These are phyloP conservation scores for Embidobia sp. DNA, from an alignment of 2,888 invertebrate genomes.

Conservation along the genomic window DNA sequence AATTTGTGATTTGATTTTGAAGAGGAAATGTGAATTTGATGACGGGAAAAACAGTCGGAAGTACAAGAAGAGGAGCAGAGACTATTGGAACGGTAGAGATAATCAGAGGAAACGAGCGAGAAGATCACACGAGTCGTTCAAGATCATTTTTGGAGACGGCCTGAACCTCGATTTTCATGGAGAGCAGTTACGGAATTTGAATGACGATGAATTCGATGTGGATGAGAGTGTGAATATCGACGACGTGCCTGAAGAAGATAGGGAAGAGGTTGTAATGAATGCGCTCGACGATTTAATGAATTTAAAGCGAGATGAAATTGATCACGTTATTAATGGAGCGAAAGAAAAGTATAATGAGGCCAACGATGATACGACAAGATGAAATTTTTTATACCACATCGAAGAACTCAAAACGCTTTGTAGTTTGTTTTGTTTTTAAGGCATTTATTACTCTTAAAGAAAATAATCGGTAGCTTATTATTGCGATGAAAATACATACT, in stretches of 20 bases:
- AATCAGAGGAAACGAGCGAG: slow-evolving; percentile 22
- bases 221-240: slow-evolving; percentile 51
- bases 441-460: no score
- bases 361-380: neutral
- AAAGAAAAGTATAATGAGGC: slow-evolving; percentile 11
- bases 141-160: slow-evolving; percentile 31
- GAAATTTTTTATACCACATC: no score
- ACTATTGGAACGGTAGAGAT: no score
- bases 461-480: no score
- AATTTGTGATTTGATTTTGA: slow-evolving; percentile 70
- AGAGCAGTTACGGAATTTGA: neutral
- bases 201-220: slow-evolving; percentile 17
- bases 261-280: slow-evolving; percentile 53
- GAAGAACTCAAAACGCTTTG: no score
- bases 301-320: slow-evolving; percentile 29
- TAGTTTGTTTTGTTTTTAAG: no score
- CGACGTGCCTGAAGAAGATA: slow-evolving; percentile 58
- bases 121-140: slow-evolving; percentile 36
- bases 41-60: slow-evolving; percentile 32
- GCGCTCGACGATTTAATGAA: slow-evolving; percentile 56
- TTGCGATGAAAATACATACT: no score
- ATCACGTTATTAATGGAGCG: slow-evolving; percentile 25
- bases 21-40: slow-evolving; percentile 71
- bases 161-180: slow-evolving; percentile 22
- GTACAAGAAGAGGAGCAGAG: slow-evolving; percentile 10